Evolutionary conservation across 1,140 invertebrate genomes (phyloP).

Genomic region (Druon quercuslanigerum): DNA sequence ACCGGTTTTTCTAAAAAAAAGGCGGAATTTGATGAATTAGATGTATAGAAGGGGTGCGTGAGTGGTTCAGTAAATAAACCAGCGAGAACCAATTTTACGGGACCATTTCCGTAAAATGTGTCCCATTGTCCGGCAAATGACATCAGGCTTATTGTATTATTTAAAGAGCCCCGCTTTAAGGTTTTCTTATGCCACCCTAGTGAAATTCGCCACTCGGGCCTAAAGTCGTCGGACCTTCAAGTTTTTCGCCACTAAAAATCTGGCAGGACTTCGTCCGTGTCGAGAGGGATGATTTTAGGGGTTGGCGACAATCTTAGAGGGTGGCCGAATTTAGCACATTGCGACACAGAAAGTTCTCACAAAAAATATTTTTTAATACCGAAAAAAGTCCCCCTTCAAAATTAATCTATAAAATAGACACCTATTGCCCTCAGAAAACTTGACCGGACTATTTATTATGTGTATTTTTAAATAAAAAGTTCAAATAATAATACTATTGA

Average conservation of each 20-base stretch:
- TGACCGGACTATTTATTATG: no score
- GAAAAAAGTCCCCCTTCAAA: no score
- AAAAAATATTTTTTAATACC: no score
- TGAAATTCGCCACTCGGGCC: conserved; percentile 37
- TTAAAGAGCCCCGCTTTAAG: conserved; percentile 71
- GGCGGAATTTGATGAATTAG: background rate
- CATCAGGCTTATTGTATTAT: conserved; percentile 75
- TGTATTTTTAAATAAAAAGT: no score
- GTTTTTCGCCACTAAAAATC: conserved; percentile 55
- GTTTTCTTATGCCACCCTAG: conserved; percentile 57
- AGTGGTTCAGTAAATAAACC: conserved; percentile 19
- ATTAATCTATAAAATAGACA: no score
- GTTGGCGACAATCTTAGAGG: conserved; percentile 23
- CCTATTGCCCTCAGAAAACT: no score
- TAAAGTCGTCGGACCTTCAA: conserved; percentile 38
- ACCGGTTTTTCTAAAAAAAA: background rate
- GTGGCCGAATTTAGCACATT: conserved; percentile 20
- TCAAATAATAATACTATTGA: no score
- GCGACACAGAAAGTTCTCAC: background rate
- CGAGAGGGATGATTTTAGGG: conserved; percentile 54
- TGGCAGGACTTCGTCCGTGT: conserved; percentile 41
- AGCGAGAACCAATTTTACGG: conserved; percentile 58
- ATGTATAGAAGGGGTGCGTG: background rate
- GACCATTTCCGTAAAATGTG: conserved; percentile 60
- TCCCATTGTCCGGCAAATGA: conserved; percentile 71